Percentiles rank a stretch among this genome's conserved stretches.
Evolutionary conservation across 2,888 invertebrate species (phyloP).

Genomic region (Coecobrya sp.): DNA sequence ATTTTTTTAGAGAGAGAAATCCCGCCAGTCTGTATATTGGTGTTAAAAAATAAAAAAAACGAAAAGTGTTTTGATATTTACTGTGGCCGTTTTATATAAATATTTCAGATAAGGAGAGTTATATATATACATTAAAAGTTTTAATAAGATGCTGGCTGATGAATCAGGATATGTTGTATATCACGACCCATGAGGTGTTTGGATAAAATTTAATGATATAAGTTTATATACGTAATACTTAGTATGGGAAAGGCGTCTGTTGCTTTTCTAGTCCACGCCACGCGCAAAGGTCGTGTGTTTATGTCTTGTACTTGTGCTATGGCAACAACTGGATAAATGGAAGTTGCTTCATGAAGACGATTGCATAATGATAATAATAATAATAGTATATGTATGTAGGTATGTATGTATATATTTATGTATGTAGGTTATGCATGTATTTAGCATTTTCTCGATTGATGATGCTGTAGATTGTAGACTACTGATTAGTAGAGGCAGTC

Average conservation of each 20-base stretch:
- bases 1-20: neutral
- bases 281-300: slow-evolving; percentile 50
- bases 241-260: slow-evolving; percentile 1
- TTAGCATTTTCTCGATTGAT: neutral
- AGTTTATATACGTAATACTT: neutral
- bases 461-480: neutral
- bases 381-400: neutral
- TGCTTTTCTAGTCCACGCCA: slow-evolving; percentile 24
- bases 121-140: neutral
- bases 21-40: neutral
- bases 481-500: neutral
- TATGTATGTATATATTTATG: neutral
- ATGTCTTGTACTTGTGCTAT: slow-evolving; percentile 15
- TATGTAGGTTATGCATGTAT: neutral
- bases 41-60: too few relatives aligned
- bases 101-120: too few relatives aligned
- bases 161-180: neutral
- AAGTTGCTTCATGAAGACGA: slow-evolving; percentile 34
- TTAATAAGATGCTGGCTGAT: neutral
- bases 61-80: too few relatives aligned
- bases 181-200: slow-evolving; percentile 32
- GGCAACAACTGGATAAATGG: neutral
- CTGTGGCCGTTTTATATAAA: too few relatives aligned
- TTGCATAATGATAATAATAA: slow-evolving; percentile 16
- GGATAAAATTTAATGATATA: neutral